Base-by-base conservation (phyloP, 2,888 invertebrate genomes). In the Cyclophora albipunctata region DNA sequence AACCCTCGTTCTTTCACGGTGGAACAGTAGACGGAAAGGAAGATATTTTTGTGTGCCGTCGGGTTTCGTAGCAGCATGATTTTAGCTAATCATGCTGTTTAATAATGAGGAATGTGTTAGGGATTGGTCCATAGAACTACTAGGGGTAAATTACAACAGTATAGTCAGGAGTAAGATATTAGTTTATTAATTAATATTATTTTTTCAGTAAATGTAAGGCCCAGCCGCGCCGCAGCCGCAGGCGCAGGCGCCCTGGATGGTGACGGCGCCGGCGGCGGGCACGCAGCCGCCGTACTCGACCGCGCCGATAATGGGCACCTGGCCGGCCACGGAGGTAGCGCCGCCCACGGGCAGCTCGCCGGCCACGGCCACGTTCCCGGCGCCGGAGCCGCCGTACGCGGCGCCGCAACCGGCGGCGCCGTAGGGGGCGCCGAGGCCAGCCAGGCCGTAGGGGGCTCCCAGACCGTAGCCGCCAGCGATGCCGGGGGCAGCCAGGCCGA, bases 241-340 rank as follows among this genome's bases (percentile, higher is more conserved):
- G 7, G 52, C 60, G 49, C 60, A 57, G 52, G 45, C 40, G 3
- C 60, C 60, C 7, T 56, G 45, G 42, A 59, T 60, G 49, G 58
- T 51, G 42, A 59, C 54, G 6, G 47, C 7, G 7, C 58, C 56
- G 34, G 46, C 50, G 5, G 59, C 59, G 6, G 42, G 40, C 4
- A 56, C 52, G 33, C 43, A 40, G n/a, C 56, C 53, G n/a, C 41
- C 51, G 46, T 49, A 56, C 51, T 52, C 52, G 2, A 59, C 57
- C 20, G 53, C 51, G n/a, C 40, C 43, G 40, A 34, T 33, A n/a
- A 45, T 37, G 40, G 45, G 40, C 5, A 45, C 40, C 40, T 35
- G 58, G 42, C 67, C 66, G 5, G 62, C 57, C 3, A 67, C 62
- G 47, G 58, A 48, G 35, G 66, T 53, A 5, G 59, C 60, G 4